Evolutionary conservation across 1,140 invertebrate species (phyloP), one percentile per base, ranked within the genome.

Genomic region (Protaetia brevitarsis): DNA sequence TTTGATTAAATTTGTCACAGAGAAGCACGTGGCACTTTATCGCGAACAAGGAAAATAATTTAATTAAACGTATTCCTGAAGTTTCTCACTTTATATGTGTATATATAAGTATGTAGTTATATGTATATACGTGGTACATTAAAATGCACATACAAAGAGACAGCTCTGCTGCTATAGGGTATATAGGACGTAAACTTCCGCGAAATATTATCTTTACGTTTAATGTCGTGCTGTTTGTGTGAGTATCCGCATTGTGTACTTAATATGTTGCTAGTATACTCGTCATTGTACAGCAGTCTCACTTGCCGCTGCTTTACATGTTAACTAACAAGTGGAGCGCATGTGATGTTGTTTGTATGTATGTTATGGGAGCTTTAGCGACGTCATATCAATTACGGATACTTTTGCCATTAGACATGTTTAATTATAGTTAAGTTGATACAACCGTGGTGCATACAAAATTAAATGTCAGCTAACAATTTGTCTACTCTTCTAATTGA

Each of bases 1-100:
- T 45, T 45, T 45, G 41, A 45, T 45, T 45, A 45, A 45, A 45
- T 45, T 45, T 45, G 41, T 45, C 41, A 45, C 41, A 45, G 16
- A 19, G 41, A 45, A 45, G 23, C 16, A 45, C 41, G 10, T 13
- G 41, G 41, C 19, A 45, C 16, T 45, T 45, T 45, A 45, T 45
- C 16, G 41, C 41, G 41, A 45, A 45, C 41, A 45, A 21, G 13
- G 41, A 45, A 45, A 45, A 45, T 45, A 45, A 45, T 45, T 45
- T 45, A 45, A 45, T 45, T 45, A 45, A 45, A 45, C 23, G 41
- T 45, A 45, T 45, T 45, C 41, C 10, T 19, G 23, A 45, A 45
- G 41, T 45, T 45, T 45, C 41, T 45, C 41, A 13, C 41, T 13
- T 45, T 45, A 45, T 16, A 45, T 45, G 23, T 19, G 41, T 45